Percentiles rank a stretch among this genome's conserved stretches.
phyloP scores from a whole-genome alignment of 2,113 vertebrate genomes.

The Planiliza haematocheilus region DNA sequence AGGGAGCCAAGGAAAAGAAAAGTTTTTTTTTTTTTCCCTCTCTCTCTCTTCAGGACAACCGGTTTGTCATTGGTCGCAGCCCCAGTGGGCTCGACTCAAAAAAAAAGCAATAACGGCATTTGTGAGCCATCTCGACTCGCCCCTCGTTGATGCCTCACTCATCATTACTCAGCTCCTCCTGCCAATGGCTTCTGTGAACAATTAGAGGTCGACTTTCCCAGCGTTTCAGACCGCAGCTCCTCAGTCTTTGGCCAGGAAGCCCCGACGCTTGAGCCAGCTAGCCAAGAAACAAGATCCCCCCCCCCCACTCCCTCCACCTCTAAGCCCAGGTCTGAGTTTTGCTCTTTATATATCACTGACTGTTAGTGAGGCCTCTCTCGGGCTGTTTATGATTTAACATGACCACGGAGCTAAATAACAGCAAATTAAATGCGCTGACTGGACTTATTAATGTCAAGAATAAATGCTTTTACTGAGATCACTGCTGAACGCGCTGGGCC shows the following conservation, averaged over 20 bases:
- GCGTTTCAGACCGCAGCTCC: conserved; percentile 77
- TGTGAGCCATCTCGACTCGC: conserved; percentile 57
- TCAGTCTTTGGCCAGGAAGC: conserved; percentile 62
- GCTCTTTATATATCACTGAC: conserved; percentile 39
- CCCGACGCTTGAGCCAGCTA: conserved; percentile 30
- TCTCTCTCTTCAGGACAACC: conserved; percentile 48
- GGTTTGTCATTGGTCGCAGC: conserved; percentile 75
- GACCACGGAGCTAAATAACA: conserved; percentile 50
- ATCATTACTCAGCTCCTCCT: conserved; percentile 69
- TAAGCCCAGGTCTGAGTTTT: conserved; percentile 35
- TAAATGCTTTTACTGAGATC: conserved; percentile 43
- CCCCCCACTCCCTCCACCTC: no score
- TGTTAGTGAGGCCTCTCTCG: conserved; percentile 24
- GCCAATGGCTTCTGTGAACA: conserved; percentile 82
- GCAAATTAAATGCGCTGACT: conserved; percentile 55
- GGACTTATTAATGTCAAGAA: conserved; percentile 52
- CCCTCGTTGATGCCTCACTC: conserved; percentile 70
- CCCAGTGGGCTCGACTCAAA: conserved; percentile 51
- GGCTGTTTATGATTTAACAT: conserved; percentile 61
- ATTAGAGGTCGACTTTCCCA: conserved; percentile 84
- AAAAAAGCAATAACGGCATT: conserved; percentile 42
- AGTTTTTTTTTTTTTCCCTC: conserved; percentile 58
- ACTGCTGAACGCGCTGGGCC: conserved; percentile 35
- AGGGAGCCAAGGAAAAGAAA: conserved; percentile 60
- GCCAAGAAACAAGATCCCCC: conserved; percentile 55